Evolutionary conservation across 53 echinoderm and acorn worm species (phyloP).

Genomic region (Holothuria leucospilota): DNA sequence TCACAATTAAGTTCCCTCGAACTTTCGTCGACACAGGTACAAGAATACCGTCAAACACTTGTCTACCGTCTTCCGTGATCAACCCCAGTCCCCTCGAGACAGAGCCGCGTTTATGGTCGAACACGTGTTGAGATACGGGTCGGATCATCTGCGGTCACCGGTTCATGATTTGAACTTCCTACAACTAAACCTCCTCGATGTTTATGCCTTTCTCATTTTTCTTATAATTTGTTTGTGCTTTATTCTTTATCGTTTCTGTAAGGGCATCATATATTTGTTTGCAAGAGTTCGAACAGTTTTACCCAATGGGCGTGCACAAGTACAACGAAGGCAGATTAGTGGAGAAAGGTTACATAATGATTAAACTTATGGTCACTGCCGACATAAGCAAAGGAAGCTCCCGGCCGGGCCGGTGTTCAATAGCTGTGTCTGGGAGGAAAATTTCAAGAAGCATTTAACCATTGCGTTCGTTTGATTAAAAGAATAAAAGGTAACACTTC

Average conservation of each 20-base stretch:
- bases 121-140: slow-evolving; percentile 31
- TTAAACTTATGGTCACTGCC: no score
- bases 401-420: no score
- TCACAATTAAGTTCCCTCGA: neutral
- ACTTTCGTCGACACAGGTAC: slow-evolving; percentile 17
- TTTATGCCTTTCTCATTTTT: neutral
- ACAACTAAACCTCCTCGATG: slow-evolving; percentile 16
- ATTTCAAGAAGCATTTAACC: no score
- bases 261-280: neutral
- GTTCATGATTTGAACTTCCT: slow-evolving; percentile 20
- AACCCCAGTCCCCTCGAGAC: slow-evolving; percentile 26
- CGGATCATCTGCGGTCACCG: slow-evolving; percentile 29
- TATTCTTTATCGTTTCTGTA: neutral
- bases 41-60: neutral
- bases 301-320: no score
- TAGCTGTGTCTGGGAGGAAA: no score
- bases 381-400: no score
- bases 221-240: neutral
- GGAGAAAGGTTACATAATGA: no score
- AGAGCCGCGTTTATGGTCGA: slow-evolving; percentile 39
- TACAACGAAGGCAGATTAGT: no score
- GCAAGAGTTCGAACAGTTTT: no score
- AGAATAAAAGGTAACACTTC: no score
- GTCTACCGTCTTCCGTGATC: slow-evolving; percentile 37
- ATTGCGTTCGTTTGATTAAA: no score